Evolutionary conservation across 2,797 vertebrate genomes (phyloP).

Genomic region (Phalanger gymnotis): DNA sequence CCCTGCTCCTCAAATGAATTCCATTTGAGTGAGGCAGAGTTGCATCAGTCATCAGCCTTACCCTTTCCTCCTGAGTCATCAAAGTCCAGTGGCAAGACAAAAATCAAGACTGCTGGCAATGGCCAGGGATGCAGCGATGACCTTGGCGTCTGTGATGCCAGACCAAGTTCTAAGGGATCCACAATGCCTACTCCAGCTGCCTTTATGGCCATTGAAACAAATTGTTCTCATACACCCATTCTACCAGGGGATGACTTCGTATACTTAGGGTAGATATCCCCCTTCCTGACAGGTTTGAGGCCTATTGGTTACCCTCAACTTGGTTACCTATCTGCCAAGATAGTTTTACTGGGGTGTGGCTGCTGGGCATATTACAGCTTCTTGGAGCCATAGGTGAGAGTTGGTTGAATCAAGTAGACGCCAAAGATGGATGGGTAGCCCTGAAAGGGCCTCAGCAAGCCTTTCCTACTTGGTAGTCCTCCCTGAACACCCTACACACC

Average conservation of each 20-base stretch:
- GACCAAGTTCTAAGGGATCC: neutral
- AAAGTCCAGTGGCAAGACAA: too few species aligned
- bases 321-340: neutral
- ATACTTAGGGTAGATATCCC: neutral
- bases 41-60: too few species aligned
- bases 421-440: too few species aligned
- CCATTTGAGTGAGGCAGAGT: too few species aligned
- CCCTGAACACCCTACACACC: too few species aligned
- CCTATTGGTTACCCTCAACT: neutral
- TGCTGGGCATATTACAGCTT: neutral
- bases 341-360: neutral
- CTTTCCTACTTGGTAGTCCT: too few species aligned
- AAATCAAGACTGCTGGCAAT: neutral
- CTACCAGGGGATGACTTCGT: neutral
- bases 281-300: neutral
- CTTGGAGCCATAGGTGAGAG: too few species aligned
- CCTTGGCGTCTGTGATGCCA: neutral
- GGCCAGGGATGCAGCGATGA: neutral
- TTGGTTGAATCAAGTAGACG: too few species aligned
- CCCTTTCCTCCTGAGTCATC: too few species aligned
- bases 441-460: too few species aligned
- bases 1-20: too few species aligned
- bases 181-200: neutral
- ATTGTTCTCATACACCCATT: neutral
- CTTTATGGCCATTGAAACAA: neutral